These are phyloP conservation scores for Mallotus villosus DNA, from an alignment of 2,797 vertebrate genomes.

Conservation along the genomic window DNA sequence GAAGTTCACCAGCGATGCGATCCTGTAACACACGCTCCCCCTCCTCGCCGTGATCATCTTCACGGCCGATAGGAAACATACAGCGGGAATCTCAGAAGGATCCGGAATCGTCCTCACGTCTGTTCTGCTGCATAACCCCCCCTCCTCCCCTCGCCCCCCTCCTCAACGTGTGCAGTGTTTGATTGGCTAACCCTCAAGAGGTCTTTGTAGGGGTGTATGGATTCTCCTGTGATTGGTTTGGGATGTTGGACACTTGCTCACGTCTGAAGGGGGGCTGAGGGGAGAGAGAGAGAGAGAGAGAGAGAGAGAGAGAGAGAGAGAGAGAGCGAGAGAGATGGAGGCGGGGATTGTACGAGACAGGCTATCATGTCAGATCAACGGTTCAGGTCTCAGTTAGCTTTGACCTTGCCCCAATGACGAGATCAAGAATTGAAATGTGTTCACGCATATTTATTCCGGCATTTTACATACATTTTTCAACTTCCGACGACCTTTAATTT, in stretches of 20 bases:
- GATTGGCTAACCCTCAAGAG: no score
- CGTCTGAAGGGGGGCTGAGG: slow-evolving; percentile 13
- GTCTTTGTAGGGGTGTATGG: no score
- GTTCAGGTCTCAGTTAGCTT: slow-evolving; percentile 56
- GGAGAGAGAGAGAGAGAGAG: slow-evolving; percentile 42
- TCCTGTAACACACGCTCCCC: neutral
- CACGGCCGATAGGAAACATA: no score
- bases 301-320: slow-evolving; percentile 41
- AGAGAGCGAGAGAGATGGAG: slow-evolving; percentile 34
- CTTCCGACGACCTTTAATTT: slow-evolving; percentile 17
- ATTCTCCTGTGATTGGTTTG: no score
- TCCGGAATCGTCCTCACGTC: no score
- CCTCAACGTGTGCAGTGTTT: no score
- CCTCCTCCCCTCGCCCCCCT: no score
- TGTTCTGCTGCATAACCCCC: no score
- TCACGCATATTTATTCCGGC: slow-evolving; percentile 14
- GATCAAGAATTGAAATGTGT: neutral
- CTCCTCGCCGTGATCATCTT: no score
- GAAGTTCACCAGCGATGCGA: neutral
- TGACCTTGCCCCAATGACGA: slow-evolving; percentile 21
- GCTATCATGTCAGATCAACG: slow-evolving; percentile 69
- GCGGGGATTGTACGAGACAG: slow-evolving; percentile 39
- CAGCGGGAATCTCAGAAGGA: no score
- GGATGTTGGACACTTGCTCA: no score
- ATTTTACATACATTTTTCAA: neutral